These are phyloP conservation scores for Leptocoma aspasia DNA, from an alignment of 2,113 vertebrate genomes.

Conservation along the genomic window DNA sequence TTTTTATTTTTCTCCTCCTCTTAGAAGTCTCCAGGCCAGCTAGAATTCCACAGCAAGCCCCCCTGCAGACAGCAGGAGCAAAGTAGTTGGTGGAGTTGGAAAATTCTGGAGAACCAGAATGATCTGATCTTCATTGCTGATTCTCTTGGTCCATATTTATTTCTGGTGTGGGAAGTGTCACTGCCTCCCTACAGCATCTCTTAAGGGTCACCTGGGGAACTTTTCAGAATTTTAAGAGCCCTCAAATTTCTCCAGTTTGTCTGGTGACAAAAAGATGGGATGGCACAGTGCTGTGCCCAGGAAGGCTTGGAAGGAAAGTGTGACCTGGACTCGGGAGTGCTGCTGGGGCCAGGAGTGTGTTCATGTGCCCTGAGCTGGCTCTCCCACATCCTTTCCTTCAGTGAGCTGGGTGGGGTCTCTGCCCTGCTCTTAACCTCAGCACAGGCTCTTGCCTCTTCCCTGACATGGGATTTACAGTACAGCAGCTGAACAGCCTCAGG, in stretches of 20 bases:
- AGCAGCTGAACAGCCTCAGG: neutral
- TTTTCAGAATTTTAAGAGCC: neutral
- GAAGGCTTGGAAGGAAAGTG: neutral
- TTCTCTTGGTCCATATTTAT: neutral
- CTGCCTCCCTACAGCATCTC: accelerated
- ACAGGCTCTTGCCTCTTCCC: neutral
- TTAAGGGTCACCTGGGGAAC: neutral
- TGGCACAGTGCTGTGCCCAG: neutral
- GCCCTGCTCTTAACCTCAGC: neutral
- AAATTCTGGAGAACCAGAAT: neutral
- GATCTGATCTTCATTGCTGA: neutral
- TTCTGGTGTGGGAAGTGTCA: neutral
- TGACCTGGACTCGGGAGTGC: accelerated
- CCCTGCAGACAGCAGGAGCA: neutral
- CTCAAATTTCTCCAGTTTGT: neutral
- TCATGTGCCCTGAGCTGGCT: accelerated
- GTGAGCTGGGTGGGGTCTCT: neutral
- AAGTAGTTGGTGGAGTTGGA: neutral
- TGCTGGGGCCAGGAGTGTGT: neutral
- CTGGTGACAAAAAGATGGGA: neutral
- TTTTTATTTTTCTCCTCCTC: neutral
- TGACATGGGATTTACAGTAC: accelerated
- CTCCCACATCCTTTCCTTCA: accelerated
- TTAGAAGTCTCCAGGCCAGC: neutral
- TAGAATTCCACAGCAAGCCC: neutral